A percentile compares a stretch with the other conserved stretches of the same genome.
Evolutionary conservation across 1,140 invertebrate species (phyloP).

Genomic region (Eupristina koningsbergeri): DNA sequence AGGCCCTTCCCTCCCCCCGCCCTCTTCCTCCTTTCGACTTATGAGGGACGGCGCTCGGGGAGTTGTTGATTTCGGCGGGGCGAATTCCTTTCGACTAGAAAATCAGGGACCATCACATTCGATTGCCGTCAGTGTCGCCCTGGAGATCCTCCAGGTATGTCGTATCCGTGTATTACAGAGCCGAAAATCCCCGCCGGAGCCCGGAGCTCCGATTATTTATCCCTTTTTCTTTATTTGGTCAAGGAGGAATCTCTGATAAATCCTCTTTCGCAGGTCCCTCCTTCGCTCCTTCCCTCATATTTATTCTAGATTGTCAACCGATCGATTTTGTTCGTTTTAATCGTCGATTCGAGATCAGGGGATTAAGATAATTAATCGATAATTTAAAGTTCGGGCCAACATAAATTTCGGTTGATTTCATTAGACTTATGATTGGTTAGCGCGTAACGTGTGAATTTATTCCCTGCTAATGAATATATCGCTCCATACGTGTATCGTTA

Average conservation of each 20-base stretch:
- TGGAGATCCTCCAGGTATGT: not conserved
- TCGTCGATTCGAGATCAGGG: not conserved
- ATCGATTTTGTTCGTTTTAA: not conserved
- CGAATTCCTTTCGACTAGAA: slow-evolving; percentile 24
- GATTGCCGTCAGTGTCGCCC: slow-evolving; percentile 38
- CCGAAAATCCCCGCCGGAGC: not conserved
- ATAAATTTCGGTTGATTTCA: not conserved
- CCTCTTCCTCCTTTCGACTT: not conserved
- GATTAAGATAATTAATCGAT: not conserved
- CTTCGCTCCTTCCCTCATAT: not conserved
- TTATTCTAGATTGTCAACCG: not conserved
- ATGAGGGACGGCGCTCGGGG: not conserved
- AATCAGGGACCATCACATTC: slow-evolving; percentile 15
- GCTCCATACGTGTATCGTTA: not conserved
- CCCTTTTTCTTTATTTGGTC: not conserved
- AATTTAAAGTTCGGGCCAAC: not conserved
- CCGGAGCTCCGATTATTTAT: not conserved
- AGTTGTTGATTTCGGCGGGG: not conserved
- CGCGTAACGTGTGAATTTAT: not conserved
- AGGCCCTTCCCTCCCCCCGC: too few relatives aligned
- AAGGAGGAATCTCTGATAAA: not conserved
- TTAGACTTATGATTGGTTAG: not conserved
- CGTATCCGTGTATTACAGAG: not conserved
- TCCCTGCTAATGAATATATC: not conserved
- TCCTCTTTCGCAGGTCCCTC: not conserved